phyloP scores from a whole-genome alignment of 2,888 invertebrate species.

The Lithophane leautieri region DNA sequence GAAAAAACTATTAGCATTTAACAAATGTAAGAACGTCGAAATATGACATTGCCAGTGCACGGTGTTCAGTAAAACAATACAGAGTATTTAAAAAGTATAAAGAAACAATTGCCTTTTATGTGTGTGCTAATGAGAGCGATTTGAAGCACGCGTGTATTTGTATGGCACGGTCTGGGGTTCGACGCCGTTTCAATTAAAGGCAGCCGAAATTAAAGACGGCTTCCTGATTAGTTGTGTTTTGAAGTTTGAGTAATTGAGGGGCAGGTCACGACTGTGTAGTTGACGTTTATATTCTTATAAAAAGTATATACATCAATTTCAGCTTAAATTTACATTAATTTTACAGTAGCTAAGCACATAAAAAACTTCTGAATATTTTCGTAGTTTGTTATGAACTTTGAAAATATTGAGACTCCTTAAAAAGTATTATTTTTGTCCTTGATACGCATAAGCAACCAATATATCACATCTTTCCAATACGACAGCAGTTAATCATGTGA shows the following conservation, averaged over 20 bases:
- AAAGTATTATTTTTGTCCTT: constrained; percentile 57
- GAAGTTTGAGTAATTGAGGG: constrained; percentile 61
- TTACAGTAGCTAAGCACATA: constrained; percentile 55
- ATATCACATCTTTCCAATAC: constrained; percentile 69
- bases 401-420: constrained; percentile 31
- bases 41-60: constrained; percentile 81
- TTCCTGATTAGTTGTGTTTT: constrained; percentile 59
- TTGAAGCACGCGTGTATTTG: constrained; percentile 59
- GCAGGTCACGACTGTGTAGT: constrained; percentile 39
- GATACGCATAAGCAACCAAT: constrained; percentile 62
- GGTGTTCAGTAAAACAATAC: constrained; percentile 82
- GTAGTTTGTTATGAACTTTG: constrained; percentile 45
- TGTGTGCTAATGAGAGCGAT: constrained; percentile 78
- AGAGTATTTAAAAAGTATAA: constrained; percentile 78
- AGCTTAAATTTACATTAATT: constrained; percentile 59
- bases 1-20: constrained; percentile 84
- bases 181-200: constrained; percentile 68
- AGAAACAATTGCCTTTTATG: constrained; percentile 88
- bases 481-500: constrained; percentile 80
- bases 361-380: constrained; percentile 61
- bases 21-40: constrained; percentile 77
- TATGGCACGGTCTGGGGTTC: constrained; percentile 46
- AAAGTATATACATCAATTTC: constrained; percentile 47
- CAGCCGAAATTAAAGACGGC: constrained; percentile 62
- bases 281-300: constrained; percentile 40